Base-by-base conservation (phyloP, 2,113 vertebrate species). In the Thamnaconus septentrionalis region DNA sequence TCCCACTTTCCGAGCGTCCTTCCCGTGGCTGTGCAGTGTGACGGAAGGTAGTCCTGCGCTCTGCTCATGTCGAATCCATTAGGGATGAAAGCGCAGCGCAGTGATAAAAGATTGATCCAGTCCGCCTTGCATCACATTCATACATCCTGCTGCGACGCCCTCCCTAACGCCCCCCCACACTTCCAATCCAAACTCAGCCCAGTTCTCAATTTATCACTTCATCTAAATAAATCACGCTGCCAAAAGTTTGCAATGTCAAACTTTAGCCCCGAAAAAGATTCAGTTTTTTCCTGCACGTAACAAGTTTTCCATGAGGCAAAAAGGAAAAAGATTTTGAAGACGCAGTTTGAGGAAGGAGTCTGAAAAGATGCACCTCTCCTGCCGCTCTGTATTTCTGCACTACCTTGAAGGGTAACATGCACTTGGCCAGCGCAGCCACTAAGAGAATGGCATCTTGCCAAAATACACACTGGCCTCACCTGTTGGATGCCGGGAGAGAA, bases 61-160 rank as follows among this genome's bases (percentile, higher is more conserved):
- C 69, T 51, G 72, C 82, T 88, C 74, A 57, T 65, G 84, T 85
- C 76, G 65, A 74, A 71, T 78, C 79, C 80, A 84, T 90, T 89
- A 85, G 84, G 81, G 58, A 85, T 81, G 82, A 87, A 83, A 84
- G 75, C 70, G 70, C 70, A 75, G 78, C 72, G 75, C 81, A 60
- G 84, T 81, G 73, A 83, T 89, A 83, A 90, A 88, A 88, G 76
- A 91, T 87, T 84, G 86, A 92, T 91, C 85, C 71, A 55, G 74
- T 72, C 76, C 69, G 66, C 69, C 73, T 82, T 63, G 69, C 81
- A 71, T 76, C 80, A 78, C 77, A 63, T 79, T 79, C 80, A 51
- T 70, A 77, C 73, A 77, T 74, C 64, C 66, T 11, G 56, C 64
- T 71, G 56, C 66, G 53, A 82, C 64, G 66, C 67, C 61, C 69